Percentiles rank a stretch among this genome's conserved stretches.
These are phyloP conservation scores for Meganola albula DNA, from an alignment of 2,888 invertebrate species.

Conservation along the genomic window DNA sequence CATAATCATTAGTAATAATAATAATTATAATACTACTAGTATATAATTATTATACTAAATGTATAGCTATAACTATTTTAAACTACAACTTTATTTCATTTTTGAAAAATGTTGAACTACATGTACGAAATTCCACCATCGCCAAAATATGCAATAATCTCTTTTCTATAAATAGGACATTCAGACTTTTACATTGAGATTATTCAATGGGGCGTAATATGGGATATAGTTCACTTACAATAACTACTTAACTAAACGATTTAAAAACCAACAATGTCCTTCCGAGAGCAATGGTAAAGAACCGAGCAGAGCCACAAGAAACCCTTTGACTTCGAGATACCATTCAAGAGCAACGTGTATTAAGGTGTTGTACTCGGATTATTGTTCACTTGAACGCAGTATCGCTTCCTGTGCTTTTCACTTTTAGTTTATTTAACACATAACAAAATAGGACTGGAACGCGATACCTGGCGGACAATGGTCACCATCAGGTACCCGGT, in stretches of 20 bases:
- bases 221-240: not conserved
- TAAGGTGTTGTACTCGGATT: constrained; percentile 46
- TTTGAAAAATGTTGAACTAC: no score
- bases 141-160: no score
- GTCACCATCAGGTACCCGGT: constrained; percentile 54
- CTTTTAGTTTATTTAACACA: constrained; percentile 40
- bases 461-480: constrained; percentile 52
- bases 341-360: constrained; percentile 41
- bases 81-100: no score
- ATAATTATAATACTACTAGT: no score
- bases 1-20: no score
- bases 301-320: constrained; percentile 15
- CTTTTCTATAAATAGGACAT: constrained; percentile 4
- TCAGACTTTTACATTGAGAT: constrained; percentile 5
- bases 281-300: no score
- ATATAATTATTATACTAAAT: no score
- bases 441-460: constrained; percentile 36
- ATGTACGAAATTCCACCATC: no score
- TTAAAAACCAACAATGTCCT: not conserved
- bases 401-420: constrained; percentile 61
- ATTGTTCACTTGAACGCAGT: constrained; percentile 43
- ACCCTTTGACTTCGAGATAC: constrained; percentile 31
- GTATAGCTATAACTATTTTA: no score
- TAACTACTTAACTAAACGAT: constrained; percentile 3
- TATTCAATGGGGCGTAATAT: not conserved